A percentile compares a stretch with the other conserved stretches of the same genome.
These are phyloP conservation scores for Orchestia grillus DNA, from an alignment of 1,140 invertebrate species.

Conservation along the genomic window DNA sequence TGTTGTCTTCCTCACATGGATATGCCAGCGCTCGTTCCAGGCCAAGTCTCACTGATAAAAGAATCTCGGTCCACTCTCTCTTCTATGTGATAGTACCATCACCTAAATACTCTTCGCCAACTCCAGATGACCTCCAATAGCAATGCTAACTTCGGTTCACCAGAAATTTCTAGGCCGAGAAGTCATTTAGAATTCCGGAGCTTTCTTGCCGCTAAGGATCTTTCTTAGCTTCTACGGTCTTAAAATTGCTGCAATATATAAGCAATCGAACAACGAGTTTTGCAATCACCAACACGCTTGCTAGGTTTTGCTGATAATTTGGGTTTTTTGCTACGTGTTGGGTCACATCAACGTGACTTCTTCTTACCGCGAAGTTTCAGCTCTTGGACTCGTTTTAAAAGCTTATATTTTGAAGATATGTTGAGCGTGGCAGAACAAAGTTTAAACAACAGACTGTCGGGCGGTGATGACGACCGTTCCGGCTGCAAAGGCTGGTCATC, in stretches of 20 bases:
- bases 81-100: background rate
- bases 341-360: background rate
- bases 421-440: background rate
- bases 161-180: slow-evolving; percentile 26
- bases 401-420: background rate
- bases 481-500: background rate
- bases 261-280: background rate
- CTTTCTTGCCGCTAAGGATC: background rate
- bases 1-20: background rate
- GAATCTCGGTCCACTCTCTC: background rate
- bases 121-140: slow-evolving; percentile 50
- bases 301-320: background rate
- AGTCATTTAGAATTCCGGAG: slow-evolving; percentile 3
- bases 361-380: background rate
- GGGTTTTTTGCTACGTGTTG: background rate
- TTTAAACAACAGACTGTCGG: background rate
- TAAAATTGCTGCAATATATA: background rate
- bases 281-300: background rate
- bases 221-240: background rate
- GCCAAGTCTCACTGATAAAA: background rate
- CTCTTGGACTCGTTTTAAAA: background rate
- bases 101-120: slow-evolving; percentile 15
- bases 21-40: background rate
- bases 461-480: background rate
- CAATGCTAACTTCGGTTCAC: slow-evolving; percentile 33